Evolutionary conservation across 2,888 invertebrate genomes (phyloP), one percentile per base, ranked within the genome.

Genomic region (Stenichneumon culpator): DNA sequence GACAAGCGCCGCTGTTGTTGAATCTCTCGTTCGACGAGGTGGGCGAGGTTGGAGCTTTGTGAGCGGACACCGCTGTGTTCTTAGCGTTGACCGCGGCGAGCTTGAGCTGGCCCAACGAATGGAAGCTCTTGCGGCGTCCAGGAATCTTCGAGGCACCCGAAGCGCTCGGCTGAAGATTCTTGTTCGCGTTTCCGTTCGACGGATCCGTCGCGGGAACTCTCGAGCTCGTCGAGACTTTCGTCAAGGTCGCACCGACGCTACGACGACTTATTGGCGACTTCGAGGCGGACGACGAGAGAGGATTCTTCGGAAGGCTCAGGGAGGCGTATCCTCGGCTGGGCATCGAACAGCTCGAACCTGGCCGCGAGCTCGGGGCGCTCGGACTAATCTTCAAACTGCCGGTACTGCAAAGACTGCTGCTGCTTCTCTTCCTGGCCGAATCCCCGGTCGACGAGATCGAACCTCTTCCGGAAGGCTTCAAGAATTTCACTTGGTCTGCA

Each of bases 391-490:
- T 78, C n/a, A 78, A 44, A 44, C 73, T 69, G 22, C 47, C 5
- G 60, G 47, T 68, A 25, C 73, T 69, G 28, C 47, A 3, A 52
- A 36, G 63, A 47, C 67, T 79, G 50, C 50, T 60, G 36, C 36
- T 70, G 14, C 57, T 83, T 19, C 80, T 73, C 19, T 65, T 50
- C 39, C 68, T 73, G 14, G 72, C 19, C 50, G 57, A 60, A 32
- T 14, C 54, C 28, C 63, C 47, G 25, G 16, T 44, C 2, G 74
- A 79, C 25, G 39, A 47, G 7, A 60, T 79, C 25, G 79, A 47
- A 0, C 36, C 75, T 54, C 54, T 73, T 9, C 67, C 44, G 3
- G 82, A 74, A 7, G 88, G 86, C 67, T 88, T 90, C 50, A 79
- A 32, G 74, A 88, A 88, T 16, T 75, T 75, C 44, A 14, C 79